Evolutionary conservation across 37 sponge, comb jelly and placozoan species (phyloP).

Genomic region (Chondrilla cf. caribensis): DNA sequence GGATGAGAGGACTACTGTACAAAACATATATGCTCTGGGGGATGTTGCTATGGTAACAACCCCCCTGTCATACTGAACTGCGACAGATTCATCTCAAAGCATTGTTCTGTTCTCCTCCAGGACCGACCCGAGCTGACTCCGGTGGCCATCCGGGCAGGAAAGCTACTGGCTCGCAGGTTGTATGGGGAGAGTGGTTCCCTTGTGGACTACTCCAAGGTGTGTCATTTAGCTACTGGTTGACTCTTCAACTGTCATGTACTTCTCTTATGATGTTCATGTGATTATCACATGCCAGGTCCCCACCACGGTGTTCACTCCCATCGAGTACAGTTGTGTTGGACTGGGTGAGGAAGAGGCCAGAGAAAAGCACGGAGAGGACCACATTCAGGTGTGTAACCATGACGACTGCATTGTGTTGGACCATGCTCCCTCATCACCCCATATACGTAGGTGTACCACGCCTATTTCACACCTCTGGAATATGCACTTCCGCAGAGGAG

Average conservation of each 20-base stretch:
- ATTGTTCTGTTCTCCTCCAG: conserved; percentile 17
- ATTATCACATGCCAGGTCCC: conserved; percentile 54
- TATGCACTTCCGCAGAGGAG: conserved; percentile 48
- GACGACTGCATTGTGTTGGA: not conserved
- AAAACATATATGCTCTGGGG: conserved; percentile 85
- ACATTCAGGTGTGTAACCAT: conserved; percentile 54
- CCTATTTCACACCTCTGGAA: conserved; percentile 63
- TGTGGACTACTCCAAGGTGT: conserved; percentile 61
- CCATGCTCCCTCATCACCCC: not conserved
- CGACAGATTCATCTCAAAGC: not conserved
- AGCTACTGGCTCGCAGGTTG: conserved; percentile 72
- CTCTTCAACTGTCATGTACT: too few relatives aligned
- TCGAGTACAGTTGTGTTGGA: conserved; percentile 82
- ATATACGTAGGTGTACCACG: conserved; percentile 65
- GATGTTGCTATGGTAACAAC: conserved; percentile 60
- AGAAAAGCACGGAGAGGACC: conserved; percentile 60
- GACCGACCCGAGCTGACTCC: conserved; percentile 86
- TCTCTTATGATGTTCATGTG: too few relatives aligned
- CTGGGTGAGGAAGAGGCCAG: conserved; percentile 71
- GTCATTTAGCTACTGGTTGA: not conserved
- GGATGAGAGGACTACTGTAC: conserved; percentile 48
- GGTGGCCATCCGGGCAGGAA: conserved; percentile 84
- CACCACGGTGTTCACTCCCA: conserved; percentile 90
- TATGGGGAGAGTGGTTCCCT: conserved; percentile 30
- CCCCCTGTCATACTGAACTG: too few relatives aligned